Evolutionary conservation across 2,888 invertebrate genomes (phyloP).

Genomic region (Fabriciana adippe): DNA sequence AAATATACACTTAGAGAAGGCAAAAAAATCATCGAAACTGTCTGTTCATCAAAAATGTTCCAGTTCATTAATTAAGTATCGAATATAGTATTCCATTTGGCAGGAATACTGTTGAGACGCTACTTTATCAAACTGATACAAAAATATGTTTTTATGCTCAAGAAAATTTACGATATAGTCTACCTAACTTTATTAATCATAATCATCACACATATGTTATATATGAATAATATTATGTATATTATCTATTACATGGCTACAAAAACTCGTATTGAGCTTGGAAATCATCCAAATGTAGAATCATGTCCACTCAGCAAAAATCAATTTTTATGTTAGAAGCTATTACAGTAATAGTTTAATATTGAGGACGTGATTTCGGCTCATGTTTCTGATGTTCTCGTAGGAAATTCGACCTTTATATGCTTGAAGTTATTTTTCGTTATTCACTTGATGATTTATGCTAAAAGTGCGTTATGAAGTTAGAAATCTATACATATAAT

Average conservation of each 20-base stretch:
- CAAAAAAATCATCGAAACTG: too few relatives aligned
- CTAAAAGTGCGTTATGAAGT: too few relatives aligned
- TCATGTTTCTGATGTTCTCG: constrained; percentile 13
- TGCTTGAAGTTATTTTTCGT: not conserved
- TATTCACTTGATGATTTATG: not conserved
- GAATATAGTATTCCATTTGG: too few relatives aligned
- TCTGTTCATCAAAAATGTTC: too few relatives aligned
- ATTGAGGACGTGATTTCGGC: constrained; percentile 37
- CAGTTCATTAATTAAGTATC: too few relatives aligned
- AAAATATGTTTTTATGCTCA: too few relatives aligned
- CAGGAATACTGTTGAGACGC: too few relatives aligned
- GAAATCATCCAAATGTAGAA: constrained; percentile 48
- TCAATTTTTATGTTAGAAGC: constrained; percentile 53
- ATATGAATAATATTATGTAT: constrained; percentile 16
- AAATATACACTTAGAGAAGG: too few relatives aligned
- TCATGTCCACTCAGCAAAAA: constrained; percentile 49
- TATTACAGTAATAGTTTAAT: constrained; percentile 50
- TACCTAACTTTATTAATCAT: too few relatives aligned
- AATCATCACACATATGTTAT: not conserved
- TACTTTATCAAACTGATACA: too few relatives aligned
- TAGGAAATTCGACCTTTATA: not conserved
- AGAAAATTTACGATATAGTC: too few relatives aligned
- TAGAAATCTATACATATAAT: too few relatives aligned
- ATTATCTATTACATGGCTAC: constrained; percentile 42
- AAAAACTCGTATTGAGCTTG: constrained; percentile 50